Percentiles rank a stretch among this genome's conserved stretches.
phyloP scores from a whole-genome alignment of 2,797 vertebrate genomes.

The Tolypeutes matacus region DNA sequence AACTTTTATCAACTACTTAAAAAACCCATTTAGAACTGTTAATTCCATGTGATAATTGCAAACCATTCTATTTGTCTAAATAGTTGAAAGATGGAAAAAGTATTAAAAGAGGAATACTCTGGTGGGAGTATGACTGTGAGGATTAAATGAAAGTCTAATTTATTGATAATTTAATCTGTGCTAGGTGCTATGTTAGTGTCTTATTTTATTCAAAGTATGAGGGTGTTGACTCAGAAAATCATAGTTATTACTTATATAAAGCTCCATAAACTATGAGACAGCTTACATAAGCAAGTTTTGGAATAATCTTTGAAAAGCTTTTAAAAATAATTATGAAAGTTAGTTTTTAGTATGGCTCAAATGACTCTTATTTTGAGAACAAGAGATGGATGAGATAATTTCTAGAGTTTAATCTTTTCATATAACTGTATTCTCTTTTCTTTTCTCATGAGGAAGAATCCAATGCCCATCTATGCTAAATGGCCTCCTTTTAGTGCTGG shows the following conservation, averaged over 20 bases:
- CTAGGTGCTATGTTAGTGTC: background rate
- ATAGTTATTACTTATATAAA: slow-evolving; percentile 18
- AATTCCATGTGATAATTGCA: background rate
- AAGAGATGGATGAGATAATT: background rate
- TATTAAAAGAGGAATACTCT: background rate
- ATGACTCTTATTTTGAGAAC: slow-evolving; percentile 10
- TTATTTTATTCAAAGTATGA: slow-evolving; percentile 32
- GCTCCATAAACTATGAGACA: background rate
- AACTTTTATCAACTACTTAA: background rate
- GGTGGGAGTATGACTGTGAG: background rate
- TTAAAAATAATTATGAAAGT: slow-evolving; percentile 39
- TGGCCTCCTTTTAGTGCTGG: background rate
- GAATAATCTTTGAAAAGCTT: slow-evolving; percentile 7
- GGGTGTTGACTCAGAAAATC: slow-evolving; percentile 39
- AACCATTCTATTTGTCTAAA: background rate
- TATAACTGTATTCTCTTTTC: background rate
- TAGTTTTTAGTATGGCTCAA: background rate
- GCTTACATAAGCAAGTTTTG: slow-evolving; percentile 1
- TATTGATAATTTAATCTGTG: slow-evolving; percentile 20
- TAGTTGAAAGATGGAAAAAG: background rate
- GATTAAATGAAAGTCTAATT: slow-evolving; percentile 38
- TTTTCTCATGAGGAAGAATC: background rate
- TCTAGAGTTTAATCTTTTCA: background rate
- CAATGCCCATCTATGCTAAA: background rate
- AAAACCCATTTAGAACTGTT: background rate